These are phyloP conservation scores for Epinotia nisella DNA, from an alignment of 2,888 invertebrate genomes.

Conservation along the genomic window DNA sequence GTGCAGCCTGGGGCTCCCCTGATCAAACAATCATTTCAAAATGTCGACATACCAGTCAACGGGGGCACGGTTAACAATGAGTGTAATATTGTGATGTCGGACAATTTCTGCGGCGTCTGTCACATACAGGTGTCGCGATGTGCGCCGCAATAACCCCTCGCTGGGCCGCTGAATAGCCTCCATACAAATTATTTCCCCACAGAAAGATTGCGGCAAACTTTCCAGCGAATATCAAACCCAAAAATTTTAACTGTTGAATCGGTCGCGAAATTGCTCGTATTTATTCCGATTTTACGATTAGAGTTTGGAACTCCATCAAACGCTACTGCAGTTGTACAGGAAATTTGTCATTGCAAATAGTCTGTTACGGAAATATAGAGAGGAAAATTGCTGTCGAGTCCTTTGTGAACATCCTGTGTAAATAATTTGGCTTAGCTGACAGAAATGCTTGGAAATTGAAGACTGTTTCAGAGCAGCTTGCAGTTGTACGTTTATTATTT, in stretches of 20 bases:
- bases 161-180: conserved; percentile 33
- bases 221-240: conserved; percentile 8
- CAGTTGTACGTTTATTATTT: no score
- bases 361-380: no score
- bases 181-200: conserved; percentile 20
- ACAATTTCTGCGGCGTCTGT: conserved; percentile 56
- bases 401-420: conserved; percentile 44
- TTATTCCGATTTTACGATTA: neutral
- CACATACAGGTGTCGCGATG: conserved; percentile 71
- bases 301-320: neutral
- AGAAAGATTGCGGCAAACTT: conserved; percentile 26
- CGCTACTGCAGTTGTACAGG: conserved; percentile 1
- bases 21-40: conserved; percentile 34
- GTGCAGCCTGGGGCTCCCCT: conserved; percentile 24
- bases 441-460: no score
- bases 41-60: conserved; percentile 27
- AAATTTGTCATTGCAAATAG: conserved; percentile 11
- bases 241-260: neutral
- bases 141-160: conserved; percentile 64
- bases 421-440: conserved; percentile 53
- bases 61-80: conserved; percentile 57
- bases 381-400: no score
- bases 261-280: neutral
- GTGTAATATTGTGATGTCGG: conserved; percentile 62
- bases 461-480: no score